phyloP scores from a whole-genome alignment of 2,797 vertebrate genomes.

The Sebastes glaucus region DNA sequence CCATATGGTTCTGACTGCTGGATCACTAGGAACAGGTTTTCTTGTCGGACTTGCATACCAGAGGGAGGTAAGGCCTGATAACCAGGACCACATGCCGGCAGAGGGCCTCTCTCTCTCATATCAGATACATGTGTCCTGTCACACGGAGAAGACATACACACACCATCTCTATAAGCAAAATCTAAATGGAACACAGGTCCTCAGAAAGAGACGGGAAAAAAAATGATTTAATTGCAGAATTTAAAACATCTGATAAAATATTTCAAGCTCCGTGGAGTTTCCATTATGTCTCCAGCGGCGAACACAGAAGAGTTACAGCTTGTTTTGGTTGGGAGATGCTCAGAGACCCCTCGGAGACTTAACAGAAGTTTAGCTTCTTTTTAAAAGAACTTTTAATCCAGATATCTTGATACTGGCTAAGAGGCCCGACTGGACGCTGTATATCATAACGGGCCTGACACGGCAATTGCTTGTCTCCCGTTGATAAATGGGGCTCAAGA shows the following conservation, averaged over 20 bases:
- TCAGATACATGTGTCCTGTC: slow-evolving; percentile 43
- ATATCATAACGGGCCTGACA: slow-evolving; percentile 46
- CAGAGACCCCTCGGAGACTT: not conserved
- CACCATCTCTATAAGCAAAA: not conserved
- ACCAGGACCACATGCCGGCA: slow-evolving; percentile 75
- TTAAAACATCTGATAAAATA: slow-evolving; percentile 28
- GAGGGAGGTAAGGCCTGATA: slow-evolving; percentile 63
- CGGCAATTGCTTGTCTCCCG: slow-evolving; percentile 33
- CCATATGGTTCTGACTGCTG: slow-evolving; percentile 41
- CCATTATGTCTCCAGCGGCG: slow-evolving; percentile 8
- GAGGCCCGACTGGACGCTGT: slow-evolving; percentile 17
- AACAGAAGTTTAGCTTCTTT: slow-evolving; percentile 10
- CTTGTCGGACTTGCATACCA: slow-evolving; percentile 53
- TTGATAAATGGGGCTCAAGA: slow-evolving; percentile 56
- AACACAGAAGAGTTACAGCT: slow-evolving; percentile 18
- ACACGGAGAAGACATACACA: slow-evolving; percentile 5
- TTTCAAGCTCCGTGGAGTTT: slow-evolving; percentile 15
- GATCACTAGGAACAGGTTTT: slow-evolving; percentile 53
- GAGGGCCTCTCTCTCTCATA: slow-evolving; percentile 39
- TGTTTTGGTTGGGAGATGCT: slow-evolving; percentile 46
- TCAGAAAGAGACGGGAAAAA: not conserved
- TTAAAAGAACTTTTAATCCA: not conserved
- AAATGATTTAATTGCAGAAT: not conserved
- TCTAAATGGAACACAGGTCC: not conserved
- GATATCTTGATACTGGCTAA: slow-evolving; percentile 46